Evolutionary conservation across 1,140 invertebrate species (phyloP), one percentile per base, ranked within the genome.

Genomic region (Monomorium pharaonis): DNA sequence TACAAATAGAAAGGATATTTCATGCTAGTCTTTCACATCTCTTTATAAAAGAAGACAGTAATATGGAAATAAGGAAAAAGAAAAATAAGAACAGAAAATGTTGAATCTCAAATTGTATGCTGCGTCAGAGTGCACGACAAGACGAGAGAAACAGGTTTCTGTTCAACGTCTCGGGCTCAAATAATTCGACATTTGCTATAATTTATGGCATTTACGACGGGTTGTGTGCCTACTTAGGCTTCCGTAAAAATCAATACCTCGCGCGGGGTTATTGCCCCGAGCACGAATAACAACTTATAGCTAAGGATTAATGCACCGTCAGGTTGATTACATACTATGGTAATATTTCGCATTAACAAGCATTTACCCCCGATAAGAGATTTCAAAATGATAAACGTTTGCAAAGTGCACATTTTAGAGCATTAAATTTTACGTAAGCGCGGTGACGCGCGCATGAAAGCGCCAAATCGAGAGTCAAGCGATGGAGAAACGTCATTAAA

Each of bases 371-470:
- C 7, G 24, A n/a, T 16, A 58, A 47, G 14, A 14, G 10, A 56
- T 67, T 44, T 18, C 18, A 37, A 54, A 80, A 65, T 24, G 10
- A 51, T 24, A 6, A 24, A 18, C 1, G 9, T 62, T 47, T n/a
- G 0, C 14, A 21, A 49, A 33, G 44, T 3, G 1, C 21, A 75
- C 6, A 5, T 65, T 51, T 51, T 81, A 58, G 56, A 44, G 24
- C 12, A 16, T 72, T 81, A 72, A 83, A 83, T 83, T n/a, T n/a
- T 83, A 83, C 74, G 37, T 74, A 83, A 72, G 51, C 67, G 18
- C 6, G 37, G 14, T 58, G 78, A 72, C 51, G n/a, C n/a, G 78
- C 37, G 60, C 51, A 24, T 70, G 37, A 42, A 30, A 44, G 49
- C 58, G 2, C 24, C 56, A 33, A 77, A 51, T 49, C 21, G 47